Evolutionary conservation across 1,140 invertebrate species (phyloP), one percentile per base, ranked within the genome.

Genomic region (Polypedilum vanderplanki): DNA sequence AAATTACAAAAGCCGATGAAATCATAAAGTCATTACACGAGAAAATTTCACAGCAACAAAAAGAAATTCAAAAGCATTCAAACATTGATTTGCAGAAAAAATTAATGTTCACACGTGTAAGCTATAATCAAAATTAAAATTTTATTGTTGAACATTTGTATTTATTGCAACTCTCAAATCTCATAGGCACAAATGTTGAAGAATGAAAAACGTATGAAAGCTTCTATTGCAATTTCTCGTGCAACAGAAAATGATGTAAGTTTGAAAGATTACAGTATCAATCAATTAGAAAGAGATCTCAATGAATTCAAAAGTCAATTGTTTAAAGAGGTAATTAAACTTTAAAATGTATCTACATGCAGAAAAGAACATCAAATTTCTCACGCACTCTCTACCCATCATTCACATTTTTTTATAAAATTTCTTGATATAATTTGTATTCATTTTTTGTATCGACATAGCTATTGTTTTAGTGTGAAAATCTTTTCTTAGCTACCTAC

Each of bases 121-220:
- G 10, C 12, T 57, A 15, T 1, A 57, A 57, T 57, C n/a, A n/a
- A 33, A 33, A 33, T 33, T 33, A n/a, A n/a, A n/a, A n/a, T n/a
- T n/a, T n/a, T n/a, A n/a, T n/a, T n/a, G n/a, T n/a, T n/a, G n/a
- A n/a, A n/a, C n/a, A 33, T 3, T 33, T 33, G 5, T 33, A 5
- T 3, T 5, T 33, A 33, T 33, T 33, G 24, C 5, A 33, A 5
- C 24, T 5, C 24, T 57, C 3, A 12, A 1, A 1, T 57, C 12
- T 57, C n/a, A 57, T 65, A 77, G 80, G 77, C 80, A 9, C 76
- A 75, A 0, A 41, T 83, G 3, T 78, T 77, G 0, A 77, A 77
- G 24, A 82, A 81, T 76, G 78, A 80, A 40, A 80, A 80, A 9
- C 81, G 80, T 46, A 73, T 83, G 4, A 81, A 81, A 75, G 80